A percentile compares a stretch with the other conserved stretches of the same genome.
These are phyloP conservation scores for Serranus cabrilla DNA, from an alignment of 2,797 vertebrate genomes.

Conservation along the genomic window DNA sequence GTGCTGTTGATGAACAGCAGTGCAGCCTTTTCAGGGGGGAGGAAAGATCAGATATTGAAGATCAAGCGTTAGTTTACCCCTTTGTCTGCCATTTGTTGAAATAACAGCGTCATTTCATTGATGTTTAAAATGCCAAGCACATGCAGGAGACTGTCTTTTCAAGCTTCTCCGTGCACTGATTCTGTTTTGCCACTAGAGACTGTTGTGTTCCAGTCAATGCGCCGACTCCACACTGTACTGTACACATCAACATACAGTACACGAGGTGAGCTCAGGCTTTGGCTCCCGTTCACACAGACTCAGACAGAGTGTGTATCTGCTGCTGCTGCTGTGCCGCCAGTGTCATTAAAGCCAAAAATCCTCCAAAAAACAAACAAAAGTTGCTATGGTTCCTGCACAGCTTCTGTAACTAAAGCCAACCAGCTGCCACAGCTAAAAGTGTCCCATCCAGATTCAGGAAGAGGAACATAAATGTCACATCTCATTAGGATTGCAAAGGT, in stretches of 20 bases:
- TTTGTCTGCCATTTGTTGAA: constrained; percentile 8
- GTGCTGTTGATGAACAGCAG: constrained; percentile 13
- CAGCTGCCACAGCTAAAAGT: constrained; percentile 11
- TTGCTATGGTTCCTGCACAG: background rate
- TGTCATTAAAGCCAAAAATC: background rate
- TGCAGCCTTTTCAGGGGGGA: constrained; percentile 11
- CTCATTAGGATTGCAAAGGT: constrained; percentile 49
- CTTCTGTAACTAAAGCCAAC: constrained; percentile 25
- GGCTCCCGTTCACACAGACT: background rate
- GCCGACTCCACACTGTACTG: background rate
- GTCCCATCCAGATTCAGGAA: constrained; percentile 16
- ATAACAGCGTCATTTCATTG: constrained; percentile 7
- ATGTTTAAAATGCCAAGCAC: constrained; percentile 35
- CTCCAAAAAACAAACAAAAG: background rate
- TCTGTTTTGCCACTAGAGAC: constrained; percentile 78
- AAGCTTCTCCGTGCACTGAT: constrained; percentile 52
- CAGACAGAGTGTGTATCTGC: constrained; percentile 14
- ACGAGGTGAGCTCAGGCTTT: constrained; percentile 7
- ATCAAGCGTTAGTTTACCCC: constrained; percentile 3
- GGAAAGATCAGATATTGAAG: background rate
- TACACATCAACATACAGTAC: constrained; percentile 2
- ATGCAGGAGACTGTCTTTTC: constrained; percentile 7
- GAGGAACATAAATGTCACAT: constrained; percentile 49
- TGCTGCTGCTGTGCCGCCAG: background rate
- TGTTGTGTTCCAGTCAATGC: constrained; percentile 70